phyloP scores from a whole-genome alignment of 2,888 invertebrate genomes.

The Micropterix aruncella region DNA sequence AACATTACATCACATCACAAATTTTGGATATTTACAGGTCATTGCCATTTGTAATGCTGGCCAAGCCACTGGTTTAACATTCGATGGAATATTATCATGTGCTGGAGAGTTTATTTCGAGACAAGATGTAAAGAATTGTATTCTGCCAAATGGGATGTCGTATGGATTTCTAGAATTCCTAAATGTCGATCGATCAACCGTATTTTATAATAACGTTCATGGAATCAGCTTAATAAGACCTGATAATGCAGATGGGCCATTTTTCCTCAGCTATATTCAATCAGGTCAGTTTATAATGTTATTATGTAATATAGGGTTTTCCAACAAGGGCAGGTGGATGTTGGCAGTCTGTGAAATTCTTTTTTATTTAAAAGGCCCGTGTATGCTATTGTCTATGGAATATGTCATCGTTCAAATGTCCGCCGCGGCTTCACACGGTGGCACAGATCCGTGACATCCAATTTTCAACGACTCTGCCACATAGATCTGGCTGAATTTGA shows the following conservation, averaged over 20 bases:
- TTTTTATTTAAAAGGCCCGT: too few relatives aligned
- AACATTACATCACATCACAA: not conserved
- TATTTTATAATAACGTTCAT: constrained; percentile 44
- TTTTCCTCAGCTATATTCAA: constrained; percentile 53
- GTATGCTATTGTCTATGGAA: too few relatives aligned
- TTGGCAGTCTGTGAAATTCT: too few relatives aligned
- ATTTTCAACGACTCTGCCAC: too few relatives aligned
- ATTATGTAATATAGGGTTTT: too few relatives aligned
- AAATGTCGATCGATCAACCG: constrained; percentile 30
- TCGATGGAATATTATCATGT: constrained; percentile 45
- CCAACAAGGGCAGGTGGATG: too few relatives aligned
- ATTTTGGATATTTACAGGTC: constrained; percentile 35
- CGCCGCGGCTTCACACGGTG: too few relatives aligned
- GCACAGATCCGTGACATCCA: too few relatives aligned
- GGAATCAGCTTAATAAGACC: constrained; percentile 33
- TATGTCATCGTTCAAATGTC: too few relatives aligned
- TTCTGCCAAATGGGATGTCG: constrained; percentile 66
- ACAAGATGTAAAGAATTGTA: constrained; percentile 42
- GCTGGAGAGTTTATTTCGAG: constrained; percentile 35
- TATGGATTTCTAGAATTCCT: constrained; percentile 61
- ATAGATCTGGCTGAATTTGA: too few relatives aligned
- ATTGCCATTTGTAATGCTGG: constrained; percentile 78
- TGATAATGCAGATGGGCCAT: constrained; percentile 40
- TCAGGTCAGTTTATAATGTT: constrained; percentile 30
- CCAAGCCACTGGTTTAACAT: constrained; percentile 62